These are phyloP conservation scores for Cossypha dichroa DNA, from an alignment of 2,797 vertebrate genomes.

Conservation along the genomic window DNA sequence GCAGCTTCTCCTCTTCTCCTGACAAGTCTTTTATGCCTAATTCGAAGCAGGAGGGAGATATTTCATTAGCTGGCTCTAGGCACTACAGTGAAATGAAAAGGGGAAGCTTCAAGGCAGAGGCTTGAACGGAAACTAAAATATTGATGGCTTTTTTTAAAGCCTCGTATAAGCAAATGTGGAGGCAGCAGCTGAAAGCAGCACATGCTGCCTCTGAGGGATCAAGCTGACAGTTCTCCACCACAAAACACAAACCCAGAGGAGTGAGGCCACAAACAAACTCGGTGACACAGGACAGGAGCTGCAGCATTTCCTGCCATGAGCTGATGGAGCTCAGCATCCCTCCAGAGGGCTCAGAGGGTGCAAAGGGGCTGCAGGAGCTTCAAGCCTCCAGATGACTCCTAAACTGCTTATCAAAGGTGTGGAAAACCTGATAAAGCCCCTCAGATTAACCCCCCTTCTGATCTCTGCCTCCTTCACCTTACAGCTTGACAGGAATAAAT, in stretches of 20 bases:
- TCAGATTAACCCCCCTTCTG: not conserved
- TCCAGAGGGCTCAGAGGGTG: not conserved
- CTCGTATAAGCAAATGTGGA: not conserved
- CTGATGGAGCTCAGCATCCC: not conserved
- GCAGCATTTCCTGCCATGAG: not conserved
- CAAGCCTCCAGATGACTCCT: not conserved
- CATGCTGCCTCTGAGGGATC: not conserved
- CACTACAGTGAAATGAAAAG: slow-evolving; percentile 2
- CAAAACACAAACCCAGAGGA: not conserved
- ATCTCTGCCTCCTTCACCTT: not conserved
- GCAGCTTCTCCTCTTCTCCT: slow-evolving; percentile 17
- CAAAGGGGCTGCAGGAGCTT: not conserved
- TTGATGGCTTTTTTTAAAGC: slow-evolving; percentile 18
- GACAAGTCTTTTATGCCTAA: slow-evolving; percentile 27
- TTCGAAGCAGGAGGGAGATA: slow-evolving; percentile 25
- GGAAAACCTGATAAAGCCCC: not conserved
- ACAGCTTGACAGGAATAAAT: not conserved
- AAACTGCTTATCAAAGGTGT: not conserved
- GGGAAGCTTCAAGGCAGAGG: not conserved
- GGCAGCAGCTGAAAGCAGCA: not conserved
- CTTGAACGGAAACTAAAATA: slow-evolving; percentile 18
- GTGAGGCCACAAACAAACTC: slow-evolving; percentile 15
- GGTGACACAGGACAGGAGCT: not conserved
- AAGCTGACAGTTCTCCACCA: not conserved
- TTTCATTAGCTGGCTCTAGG: slow-evolving; percentile 34